Evolutionary conservation across 2,797 vertebrate genomes (phyloP), one percentile per base, ranked within the genome.

Genomic region (Micromesistius poutassou): DNA sequence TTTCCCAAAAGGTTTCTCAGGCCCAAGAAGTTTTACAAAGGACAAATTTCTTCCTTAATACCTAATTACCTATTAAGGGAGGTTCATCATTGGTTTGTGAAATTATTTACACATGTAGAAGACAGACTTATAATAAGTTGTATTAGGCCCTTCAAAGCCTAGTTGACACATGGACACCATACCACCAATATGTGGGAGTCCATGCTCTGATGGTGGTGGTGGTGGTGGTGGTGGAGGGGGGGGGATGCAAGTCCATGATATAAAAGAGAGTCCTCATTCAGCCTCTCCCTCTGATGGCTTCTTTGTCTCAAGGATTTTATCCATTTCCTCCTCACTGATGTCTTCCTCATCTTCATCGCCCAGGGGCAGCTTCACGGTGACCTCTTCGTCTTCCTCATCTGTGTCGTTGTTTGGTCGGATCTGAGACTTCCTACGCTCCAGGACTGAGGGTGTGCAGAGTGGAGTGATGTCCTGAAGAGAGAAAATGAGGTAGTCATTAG

Each of bases 381-480:
- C 88, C 88, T 98, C 96, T 0, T 96, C 94, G 0, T 96, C 92
- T 0, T 79, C 78, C 0, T 95, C 94, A 0, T 96, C 92, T 0
- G 78, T 78, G 0, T 95, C 91, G 0, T 90, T 89, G 0, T 84
- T 85, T 0, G 84, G 77, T 0, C 16, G 35, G 5, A 80, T 89
- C 77, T 91, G 81, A 36, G 94, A 94, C 83, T 94, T 96, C 85
- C 95, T 95, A 85, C 82, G 95, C 87, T 97, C 95, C 7, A 98
- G 89, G 80, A 96, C 77, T 0, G 95, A 89, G 4, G 97, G 97
- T 1, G 96, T 97, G 87, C 96, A 97, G 66, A 96, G 87, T 0
- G 96, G 96, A 0, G 96, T 98, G 72, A 87, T 36, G 38, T 92
- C 95, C 97, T 97, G 87, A 33, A 16, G 70, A 22, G 13, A 22